Percentiles rank a stretch among this genome's conserved stretches.
phyloP scores from a whole-genome alignment of 2,113 vertebrate genomes.

The Athene noctua region DNA sequence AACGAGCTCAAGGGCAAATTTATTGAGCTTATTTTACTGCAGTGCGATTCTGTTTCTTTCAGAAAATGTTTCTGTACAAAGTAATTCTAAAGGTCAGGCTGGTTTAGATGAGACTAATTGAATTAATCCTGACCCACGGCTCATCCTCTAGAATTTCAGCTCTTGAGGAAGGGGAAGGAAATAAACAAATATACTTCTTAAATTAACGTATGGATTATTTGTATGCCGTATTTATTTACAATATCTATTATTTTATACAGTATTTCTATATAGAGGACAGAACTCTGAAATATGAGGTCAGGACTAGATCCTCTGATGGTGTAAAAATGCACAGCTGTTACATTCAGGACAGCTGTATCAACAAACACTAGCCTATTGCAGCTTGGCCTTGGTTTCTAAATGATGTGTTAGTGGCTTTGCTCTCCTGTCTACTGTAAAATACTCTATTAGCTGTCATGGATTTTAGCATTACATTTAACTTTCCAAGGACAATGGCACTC shows the following conservation, averaged over 20 bases:
- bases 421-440: neutral
- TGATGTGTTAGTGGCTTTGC: neutral
- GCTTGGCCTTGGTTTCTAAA: neutral
- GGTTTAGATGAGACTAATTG: constrained; percentile 15
- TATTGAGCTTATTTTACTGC: neutral
- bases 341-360: neutral
- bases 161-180: neutral
- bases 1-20: neutral
- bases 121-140: neutral
- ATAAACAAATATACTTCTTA: neutral
- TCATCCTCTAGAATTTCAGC: neutral
- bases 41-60: neutral
- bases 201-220: neutral
- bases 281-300: neutral
- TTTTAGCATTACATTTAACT: neutral
- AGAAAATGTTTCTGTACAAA: neutral
- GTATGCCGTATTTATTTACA: neutral
- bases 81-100: constrained; percentile 20
- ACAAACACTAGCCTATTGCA: neutral
- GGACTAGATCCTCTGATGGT: neutral
- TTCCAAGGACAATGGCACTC: neutral
- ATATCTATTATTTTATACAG: neutral
- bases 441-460: neutral
- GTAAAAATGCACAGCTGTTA: neutral
- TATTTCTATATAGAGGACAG: neutral